Conservation (phyloP, 1,140 invertebrate species). For the Geopemphigus sp. region DNA sequence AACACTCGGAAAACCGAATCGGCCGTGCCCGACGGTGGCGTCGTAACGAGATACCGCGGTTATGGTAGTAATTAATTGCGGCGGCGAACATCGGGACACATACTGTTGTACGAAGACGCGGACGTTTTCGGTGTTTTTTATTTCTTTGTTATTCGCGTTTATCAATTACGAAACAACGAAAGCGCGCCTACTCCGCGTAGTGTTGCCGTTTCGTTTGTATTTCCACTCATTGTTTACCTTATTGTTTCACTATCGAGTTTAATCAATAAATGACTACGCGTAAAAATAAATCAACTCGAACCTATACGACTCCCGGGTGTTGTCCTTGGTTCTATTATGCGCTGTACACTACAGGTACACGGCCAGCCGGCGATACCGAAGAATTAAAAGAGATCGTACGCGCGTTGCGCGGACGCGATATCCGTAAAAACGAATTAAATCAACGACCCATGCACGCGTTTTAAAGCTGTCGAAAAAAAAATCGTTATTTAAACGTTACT, state of each 20-base stretch:
- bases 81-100: neutral
- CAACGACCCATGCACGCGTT: no score
- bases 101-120: neutral
- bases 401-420: no score
- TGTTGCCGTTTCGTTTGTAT: neutral
- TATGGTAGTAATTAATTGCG: neutral
- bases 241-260: neutral
- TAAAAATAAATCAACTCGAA: constrained; percentile 1
- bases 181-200: no score
- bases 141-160: no score
- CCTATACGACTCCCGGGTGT: neutral
- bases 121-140: neutral
- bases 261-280: constrained; percentile 7
- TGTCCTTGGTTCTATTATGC: neutral
- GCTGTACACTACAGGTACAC: neutral
- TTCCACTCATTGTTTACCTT: neutral
- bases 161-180: neutral
- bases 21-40: no score
- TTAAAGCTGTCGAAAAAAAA: no score
- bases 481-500: no score
- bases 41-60: no score
- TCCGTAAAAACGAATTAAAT: no score
- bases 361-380: no score
- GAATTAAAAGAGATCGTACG: neutral
- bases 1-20: no score